These are phyloP conservation scores for Drosophila rubida DNA, from an alignment of 2,888 invertebrate species.

Conservation along the genomic window DNA sequence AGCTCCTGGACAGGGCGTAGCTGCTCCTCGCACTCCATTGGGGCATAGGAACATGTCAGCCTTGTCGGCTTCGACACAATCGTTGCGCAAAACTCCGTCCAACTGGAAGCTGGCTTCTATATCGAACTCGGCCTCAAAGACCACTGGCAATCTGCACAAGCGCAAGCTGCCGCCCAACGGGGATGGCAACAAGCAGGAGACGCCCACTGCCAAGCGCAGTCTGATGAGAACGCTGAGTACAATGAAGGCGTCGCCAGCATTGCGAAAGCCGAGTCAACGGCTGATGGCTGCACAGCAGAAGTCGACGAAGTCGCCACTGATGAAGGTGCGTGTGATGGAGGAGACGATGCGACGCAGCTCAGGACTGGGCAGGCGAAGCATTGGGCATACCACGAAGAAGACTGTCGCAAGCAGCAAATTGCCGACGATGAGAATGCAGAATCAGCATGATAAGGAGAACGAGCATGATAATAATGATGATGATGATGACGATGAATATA, in stretches of 20 bases:
- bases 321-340: conserved; percentile 74
- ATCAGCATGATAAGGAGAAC: neutral
- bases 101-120: conserved; percentile 47
- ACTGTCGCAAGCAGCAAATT: conserved; percentile 58
- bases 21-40: conserved; percentile 72
- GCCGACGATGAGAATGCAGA: neutral
- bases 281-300: conserved; percentile 16
- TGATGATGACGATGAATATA: conserved; percentile 43
- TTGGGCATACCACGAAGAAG: conserved; percentile 62
- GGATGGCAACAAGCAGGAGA: conserved; percentile 25
- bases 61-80: conserved; percentile 48
- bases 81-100: conserved; percentile 73
- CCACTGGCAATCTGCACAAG: conserved; percentile 68
- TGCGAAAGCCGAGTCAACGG: conserved; percentile 31
- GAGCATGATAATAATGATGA: conserved; percentile 19
- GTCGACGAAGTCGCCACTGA: conserved; percentile 65
- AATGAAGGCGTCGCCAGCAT: conserved; percentile 56
- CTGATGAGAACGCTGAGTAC: conserved; percentile 72
- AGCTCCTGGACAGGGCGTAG: conserved; percentile 15
- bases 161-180: conserved; percentile 55
- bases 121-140: conserved; percentile 32
- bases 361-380: conserved; percentile 69
- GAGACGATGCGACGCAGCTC: conserved; percentile 74
- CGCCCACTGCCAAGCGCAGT: conserved; percentile 80
- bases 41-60: conserved; percentile 66